Conservation (phyloP, 2,113 vertebrate genomes). For the Lepidothrix coronata region DNA sequence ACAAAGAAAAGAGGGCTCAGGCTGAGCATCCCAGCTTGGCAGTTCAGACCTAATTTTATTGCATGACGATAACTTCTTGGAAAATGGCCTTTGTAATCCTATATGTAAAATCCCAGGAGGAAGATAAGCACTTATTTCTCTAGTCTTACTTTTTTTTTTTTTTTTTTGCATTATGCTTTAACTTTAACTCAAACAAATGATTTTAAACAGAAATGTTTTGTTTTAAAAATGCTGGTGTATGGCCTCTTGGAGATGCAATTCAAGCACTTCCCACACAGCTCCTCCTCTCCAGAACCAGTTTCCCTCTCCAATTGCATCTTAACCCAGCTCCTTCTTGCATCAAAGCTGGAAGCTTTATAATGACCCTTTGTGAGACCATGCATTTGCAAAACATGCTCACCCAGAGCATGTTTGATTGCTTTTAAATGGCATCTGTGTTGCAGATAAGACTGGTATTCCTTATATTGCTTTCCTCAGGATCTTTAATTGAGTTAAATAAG, state of each 20-base stretch:
- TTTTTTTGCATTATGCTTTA: not conserved
- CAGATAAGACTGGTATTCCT: not conserved
- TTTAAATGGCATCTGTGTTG: not conserved
- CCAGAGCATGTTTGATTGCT: not conserved
- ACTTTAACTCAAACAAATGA: not conserved
- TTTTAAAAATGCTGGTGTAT: not conserved
- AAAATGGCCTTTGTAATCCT: not conserved
- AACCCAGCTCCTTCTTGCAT: not conserved
- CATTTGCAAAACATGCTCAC: not conserved
- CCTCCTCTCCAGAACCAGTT: not conserved
- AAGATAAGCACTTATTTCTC: not conserved
- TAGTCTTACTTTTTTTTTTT: not conserved
- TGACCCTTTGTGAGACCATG: not conserved
- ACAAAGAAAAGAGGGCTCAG: constrained; percentile 32
- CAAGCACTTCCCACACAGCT: not conserved
- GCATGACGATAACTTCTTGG: not conserved
- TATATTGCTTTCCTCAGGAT: not conserved
- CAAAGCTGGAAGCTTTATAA: not conserved
- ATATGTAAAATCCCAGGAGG: not conserved
- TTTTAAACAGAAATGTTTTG: not conserved
- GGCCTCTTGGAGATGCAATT: not conserved
- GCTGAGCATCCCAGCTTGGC: not conserved
- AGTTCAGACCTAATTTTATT: not conserved
- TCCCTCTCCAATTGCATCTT: not conserved
- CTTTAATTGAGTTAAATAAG: not conserved